Percentiles rank a stretch among this genome's conserved stretches.
phyloP scores from a whole-genome alignment of 2,113 vertebrate species.

The Erythrolamprus reginae region DNA sequence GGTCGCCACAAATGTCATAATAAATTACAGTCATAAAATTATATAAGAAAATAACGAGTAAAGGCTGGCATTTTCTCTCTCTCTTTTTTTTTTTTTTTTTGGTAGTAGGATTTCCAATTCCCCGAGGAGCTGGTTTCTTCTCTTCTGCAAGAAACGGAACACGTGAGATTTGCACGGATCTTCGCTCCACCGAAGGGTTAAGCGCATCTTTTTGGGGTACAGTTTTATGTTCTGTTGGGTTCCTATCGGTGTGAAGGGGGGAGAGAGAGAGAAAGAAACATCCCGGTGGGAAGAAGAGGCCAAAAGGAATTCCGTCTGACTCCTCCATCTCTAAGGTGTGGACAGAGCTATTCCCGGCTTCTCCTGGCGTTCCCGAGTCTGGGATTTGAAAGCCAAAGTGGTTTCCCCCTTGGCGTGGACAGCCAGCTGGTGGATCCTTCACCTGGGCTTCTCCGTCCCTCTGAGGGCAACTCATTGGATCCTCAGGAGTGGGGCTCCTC shows the following conservation, averaged over 20 bases:
- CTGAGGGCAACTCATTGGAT: no score
- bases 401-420: neutral
- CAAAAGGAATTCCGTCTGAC: neutral
- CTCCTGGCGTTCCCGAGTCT: no score
- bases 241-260: neutral
- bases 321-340: neutral
- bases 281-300: neutral
- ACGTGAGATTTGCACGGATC: neutral
- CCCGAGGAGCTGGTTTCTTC: neutral
- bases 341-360: neutral
- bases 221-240: neutral
- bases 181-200: neutral
- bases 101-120: neutral
- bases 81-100: no score
- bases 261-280: neutral
- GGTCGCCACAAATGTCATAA: neutral
- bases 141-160: neutral
- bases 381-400: neutral
- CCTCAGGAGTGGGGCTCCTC: conserved; percentile 55
- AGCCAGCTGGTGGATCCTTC: neutral
- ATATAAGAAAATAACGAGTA: neutral
- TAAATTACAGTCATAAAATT: neutral
- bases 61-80: neutral
- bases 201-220: no score
- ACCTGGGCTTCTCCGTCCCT: neutral